Evolutionary conservation across 2,888 invertebrate species (phyloP), one percentile per base, ranked within the genome.

Genomic region (Cheilosia grossa): DNA sequence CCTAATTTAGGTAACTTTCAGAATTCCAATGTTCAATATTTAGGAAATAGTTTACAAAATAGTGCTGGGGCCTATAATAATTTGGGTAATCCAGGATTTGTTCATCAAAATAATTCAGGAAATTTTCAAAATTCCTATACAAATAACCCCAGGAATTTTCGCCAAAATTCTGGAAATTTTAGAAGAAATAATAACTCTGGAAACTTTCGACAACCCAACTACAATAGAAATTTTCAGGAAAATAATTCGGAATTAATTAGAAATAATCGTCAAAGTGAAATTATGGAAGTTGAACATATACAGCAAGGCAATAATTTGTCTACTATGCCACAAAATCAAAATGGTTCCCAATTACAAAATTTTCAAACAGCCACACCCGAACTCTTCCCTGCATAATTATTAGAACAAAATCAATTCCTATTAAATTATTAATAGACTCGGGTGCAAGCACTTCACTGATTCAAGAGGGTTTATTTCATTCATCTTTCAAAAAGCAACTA

Each of bases 341-440:
- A 9, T 17, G 17, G 30, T 30, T 30, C 30, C 1, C 30, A 30
- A 30, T 7, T 30, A 15, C n/a, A 56, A 56, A 56, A 56, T 56
- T 56, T 56, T 56, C 30, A 56, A 33, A 30, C 30, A 56, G 21
- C 54, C n/a, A 27, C 30, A 40, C 40, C 42, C 17, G 61, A 61
- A 10, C 51, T 56, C 73, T 63, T 54, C 54, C 63, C 47, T 67
- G 21, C 30, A 49, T 75, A 66, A 15, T 75, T 21, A 42, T 75
- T 2, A 40, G 44, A 56, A 51, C 27, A 1, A 74, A 37, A 17
- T 58, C 37, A n/a, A 2, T 15, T 49, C 74, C 40, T 15, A 21
- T 64, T 1, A 67, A 64, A 15, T 37, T 75, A n/a, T 21, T 66
- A 1, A 49, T 75, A 5, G 59, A 75, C 24, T 51, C 75, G 0